Conservation (phyloP, 2,113 vertebrate species). For the Xyrauchen texanus region DNA sequence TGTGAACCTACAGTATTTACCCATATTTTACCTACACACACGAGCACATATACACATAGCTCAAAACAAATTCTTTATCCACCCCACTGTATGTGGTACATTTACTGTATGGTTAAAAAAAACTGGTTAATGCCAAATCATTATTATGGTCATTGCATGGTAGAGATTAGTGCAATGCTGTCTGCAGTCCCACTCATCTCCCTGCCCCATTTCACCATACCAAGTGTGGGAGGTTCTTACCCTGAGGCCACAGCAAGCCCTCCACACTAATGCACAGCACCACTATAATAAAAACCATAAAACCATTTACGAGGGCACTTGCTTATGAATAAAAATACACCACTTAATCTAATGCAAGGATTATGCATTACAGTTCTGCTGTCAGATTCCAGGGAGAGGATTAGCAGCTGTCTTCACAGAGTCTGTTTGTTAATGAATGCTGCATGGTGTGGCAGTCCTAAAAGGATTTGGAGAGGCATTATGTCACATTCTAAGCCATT, state of each 20-base stretch:
- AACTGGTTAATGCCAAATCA: slow-evolving; percentile 1
- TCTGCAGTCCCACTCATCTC: neutral
- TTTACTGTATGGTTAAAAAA: slow-evolving; percentile 33
- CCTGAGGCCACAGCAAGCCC: slow-evolving; percentile 7
- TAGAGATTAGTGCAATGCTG: slow-evolving; percentile 6
- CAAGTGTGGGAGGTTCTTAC: slow-evolving; percentile 49
- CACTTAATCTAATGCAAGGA: slow-evolving; percentile 39
- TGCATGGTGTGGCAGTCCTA: slow-evolving; percentile 29
- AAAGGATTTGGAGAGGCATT: slow-evolving; percentile 41
- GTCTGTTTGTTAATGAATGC: slow-evolving; percentile 45
- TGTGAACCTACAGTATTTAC: neutral
- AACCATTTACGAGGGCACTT: slow-evolving; percentile 42
- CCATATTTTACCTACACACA: neutral
- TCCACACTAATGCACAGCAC: slow-evolving; percentile 31
- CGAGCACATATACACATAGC: no score
- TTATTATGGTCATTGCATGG: neutral
- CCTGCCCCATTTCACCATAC: neutral
- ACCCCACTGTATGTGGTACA: neutral
- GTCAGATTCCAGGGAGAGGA: slow-evolving; percentile 32
- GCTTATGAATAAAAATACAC: slow-evolving; percentile 42
- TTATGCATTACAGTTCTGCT: slow-evolving; percentile 40
- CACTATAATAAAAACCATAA: slow-evolving; percentile 56
- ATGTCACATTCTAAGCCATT: slow-evolving; percentile 29
- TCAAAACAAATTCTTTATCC: neutral
- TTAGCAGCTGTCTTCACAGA: slow-evolving; percentile 25